phyloP scores from a whole-genome alignment of 2,888 invertebrate genomes.

The Mesorhabditis sp. region DNA sequence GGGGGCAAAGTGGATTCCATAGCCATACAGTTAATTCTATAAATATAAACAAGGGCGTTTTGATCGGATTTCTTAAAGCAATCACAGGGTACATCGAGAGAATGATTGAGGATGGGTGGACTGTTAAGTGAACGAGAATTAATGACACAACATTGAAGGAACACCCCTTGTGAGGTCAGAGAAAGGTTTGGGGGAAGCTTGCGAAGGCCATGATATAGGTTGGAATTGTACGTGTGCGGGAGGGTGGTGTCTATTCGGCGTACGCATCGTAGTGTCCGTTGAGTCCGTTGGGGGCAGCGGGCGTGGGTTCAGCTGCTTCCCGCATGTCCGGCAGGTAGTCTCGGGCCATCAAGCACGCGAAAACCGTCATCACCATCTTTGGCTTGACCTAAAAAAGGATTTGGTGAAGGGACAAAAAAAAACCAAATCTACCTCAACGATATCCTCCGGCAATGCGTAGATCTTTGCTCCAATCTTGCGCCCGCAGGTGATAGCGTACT shows the following conservation, averaged over 20 bases:
- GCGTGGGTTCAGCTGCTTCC: slow-evolving; percentile 16
- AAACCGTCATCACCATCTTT: slow-evolving; percentile 99
- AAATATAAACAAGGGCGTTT: no score
- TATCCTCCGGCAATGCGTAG: slow-evolving; percentile 96
- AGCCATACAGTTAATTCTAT: no score
- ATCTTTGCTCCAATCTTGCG: slow-evolving; percentile 94
- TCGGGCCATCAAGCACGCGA: slow-evolving; percentile 96
- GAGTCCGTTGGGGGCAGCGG: neutral
- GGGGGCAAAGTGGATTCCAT: no score
- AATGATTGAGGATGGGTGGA: no score
- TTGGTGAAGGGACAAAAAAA: neutral
- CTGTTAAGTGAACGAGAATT: no score
- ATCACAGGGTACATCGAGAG: no score
- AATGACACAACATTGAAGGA: no score
- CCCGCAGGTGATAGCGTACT: slow-evolving; percentile 96
- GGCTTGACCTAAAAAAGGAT: slow-evolving; percentile 71
- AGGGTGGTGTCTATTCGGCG: neutral
- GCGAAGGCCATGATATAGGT: no score
- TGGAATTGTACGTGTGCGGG: no score
- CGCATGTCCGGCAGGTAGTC: slow-evolving; percentile 90
- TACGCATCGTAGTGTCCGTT: slow-evolving; percentile 3
- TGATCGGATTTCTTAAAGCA: no score
- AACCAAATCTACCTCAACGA: slow-evolving; percentile 71
- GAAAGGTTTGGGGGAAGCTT: no score
- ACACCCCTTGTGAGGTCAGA: no score